Conservation (phyloP, 2,888 invertebrate species). For the Gryllus longicercus region DNA sequence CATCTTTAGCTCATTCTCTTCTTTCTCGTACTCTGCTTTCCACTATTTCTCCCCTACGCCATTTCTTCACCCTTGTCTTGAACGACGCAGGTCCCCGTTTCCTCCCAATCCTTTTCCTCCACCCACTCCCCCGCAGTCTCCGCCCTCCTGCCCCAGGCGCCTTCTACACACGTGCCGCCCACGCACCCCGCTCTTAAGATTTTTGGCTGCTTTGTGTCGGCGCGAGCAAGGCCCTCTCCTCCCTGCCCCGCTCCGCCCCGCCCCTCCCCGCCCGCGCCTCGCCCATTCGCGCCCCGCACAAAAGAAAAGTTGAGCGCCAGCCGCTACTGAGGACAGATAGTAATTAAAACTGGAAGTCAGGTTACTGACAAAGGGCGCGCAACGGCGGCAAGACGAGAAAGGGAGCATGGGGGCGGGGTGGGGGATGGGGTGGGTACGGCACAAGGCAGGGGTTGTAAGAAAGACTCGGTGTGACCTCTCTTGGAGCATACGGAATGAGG, state of each 20-base stretch:
- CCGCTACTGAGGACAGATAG: constrained; percentile 17
- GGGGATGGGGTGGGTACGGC: no score
- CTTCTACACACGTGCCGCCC: not conserved
- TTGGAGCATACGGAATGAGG: no score
- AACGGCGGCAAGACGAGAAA: not conserved
- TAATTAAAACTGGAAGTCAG: constrained; percentile 17
- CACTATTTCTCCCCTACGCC: no score
- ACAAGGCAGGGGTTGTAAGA: no score
- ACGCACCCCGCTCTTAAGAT: not conserved
- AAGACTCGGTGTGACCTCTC: no score
- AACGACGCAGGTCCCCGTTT: no score
- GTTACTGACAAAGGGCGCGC: not conserved
- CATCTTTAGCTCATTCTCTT: no score
- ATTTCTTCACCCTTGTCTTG: no score
- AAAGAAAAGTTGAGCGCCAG: constrained; percentile 10
- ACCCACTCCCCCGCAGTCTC: no score
- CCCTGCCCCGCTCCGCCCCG: not conserved
- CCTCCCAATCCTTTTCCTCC: no score
- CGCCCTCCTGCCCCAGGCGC: not conserved
- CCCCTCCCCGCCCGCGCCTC: not conserved
- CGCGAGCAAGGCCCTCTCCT: not conserved
- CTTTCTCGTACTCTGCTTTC: no score
- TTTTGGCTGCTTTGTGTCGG: not conserved
- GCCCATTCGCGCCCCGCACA: not conserved
- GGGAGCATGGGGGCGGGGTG: not conserved